A percentile compares a stretch with the other conserved stretches of the same genome.
phyloP scores from a whole-genome alignment of 2,113 vertebrate species.

The Illadopsis cleaveri region DNA sequence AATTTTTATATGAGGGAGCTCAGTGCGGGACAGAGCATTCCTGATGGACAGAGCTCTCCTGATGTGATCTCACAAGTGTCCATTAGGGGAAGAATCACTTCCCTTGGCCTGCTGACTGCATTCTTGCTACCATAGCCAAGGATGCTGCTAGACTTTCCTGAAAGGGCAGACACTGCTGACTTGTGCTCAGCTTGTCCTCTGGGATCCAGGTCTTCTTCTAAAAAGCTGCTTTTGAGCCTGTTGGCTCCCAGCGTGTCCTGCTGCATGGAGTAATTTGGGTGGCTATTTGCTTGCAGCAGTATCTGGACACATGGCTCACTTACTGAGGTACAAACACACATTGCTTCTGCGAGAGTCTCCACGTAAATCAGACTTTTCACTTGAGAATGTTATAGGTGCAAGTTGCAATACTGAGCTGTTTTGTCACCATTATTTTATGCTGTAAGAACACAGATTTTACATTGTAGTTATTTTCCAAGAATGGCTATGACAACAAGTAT shows the following conservation, averaged over 20 bases:
- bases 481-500: background rate
- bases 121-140: background rate
- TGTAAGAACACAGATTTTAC: background rate
- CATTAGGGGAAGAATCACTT: background rate
- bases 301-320: background rate
- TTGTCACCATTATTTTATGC: background rate
- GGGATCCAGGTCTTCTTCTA: background rate
- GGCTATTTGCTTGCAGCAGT: background rate
- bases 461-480: background rate
- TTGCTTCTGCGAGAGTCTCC: background rate
- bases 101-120: background rate
- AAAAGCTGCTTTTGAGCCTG: background rate
- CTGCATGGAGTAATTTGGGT: background rate
- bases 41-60: background rate
- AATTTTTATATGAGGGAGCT: background rate
- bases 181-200: accelerated
- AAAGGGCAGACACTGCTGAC: background rate
- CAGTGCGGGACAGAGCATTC: background rate
- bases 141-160: background rate
- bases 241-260: background rate
- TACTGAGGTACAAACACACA: background rate
- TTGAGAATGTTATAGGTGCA: background rate
- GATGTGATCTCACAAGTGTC: background rate
- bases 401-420: background rate
- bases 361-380: background rate